phyloP scores from a whole-genome alignment of 2,113 vertebrate genomes.

The Odontesthes bonariensis region DNA sequence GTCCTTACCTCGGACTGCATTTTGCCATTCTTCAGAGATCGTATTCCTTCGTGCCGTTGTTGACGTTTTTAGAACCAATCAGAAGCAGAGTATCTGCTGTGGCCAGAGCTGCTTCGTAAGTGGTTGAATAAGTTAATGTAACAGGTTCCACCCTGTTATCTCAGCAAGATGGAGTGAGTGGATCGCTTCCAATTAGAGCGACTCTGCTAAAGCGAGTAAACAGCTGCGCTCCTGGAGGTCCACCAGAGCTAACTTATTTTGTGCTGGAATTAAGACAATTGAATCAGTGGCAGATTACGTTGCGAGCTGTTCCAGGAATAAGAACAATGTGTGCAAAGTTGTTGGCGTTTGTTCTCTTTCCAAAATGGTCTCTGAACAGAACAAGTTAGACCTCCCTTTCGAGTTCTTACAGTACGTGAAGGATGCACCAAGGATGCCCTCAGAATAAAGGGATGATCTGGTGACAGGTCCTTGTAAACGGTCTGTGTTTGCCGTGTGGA shows the following conservation, averaged over 20 bases:
- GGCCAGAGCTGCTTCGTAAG: no score
- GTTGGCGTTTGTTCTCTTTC: constrained; percentile 44
- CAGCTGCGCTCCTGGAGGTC: constrained; percentile 25
- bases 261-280: constrained; percentile 37
- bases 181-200: constrained; percentile 62
- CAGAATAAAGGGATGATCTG: constrained; percentile 24
- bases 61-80: no score
- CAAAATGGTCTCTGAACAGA: constrained; percentile 36
- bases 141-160: constrained; percentile 51
- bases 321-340: constrained; percentile 39
- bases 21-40: no score
- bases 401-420: constrained; percentile 29
- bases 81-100: no score
- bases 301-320: constrained; percentile 46
- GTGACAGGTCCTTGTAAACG: constrained; percentile 33
- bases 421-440: constrained; percentile 29
- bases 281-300: constrained; percentile 37
- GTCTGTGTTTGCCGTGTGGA: constrained; percentile 22
- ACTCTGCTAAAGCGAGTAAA: constrained; percentile 69
- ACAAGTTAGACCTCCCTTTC: constrained; percentile 46
- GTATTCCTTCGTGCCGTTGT: no score
- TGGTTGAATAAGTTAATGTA: constrained; percentile 38
- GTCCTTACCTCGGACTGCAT: no score
- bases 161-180: constrained; percentile 53
- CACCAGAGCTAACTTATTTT: constrained; percentile 47